Percentiles rank a stretch among this genome's conserved stretches.
Conservation (phyloP, 2,888 invertebrate species). For the Pyrrhia umbra region DNA sequence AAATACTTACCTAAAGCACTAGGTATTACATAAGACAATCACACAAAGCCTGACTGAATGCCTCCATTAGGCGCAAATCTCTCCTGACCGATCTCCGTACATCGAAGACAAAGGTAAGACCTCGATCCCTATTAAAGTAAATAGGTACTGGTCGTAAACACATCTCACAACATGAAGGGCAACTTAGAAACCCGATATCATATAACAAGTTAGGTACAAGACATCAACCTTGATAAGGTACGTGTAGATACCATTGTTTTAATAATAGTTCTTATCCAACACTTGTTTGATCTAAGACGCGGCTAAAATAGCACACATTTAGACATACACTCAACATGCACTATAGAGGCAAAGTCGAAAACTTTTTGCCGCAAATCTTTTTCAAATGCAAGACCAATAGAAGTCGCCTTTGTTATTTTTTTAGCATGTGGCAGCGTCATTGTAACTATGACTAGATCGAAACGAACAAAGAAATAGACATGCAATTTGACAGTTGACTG, state of each 20-base stretch:
- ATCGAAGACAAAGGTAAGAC: slow-evolving; percentile 35
- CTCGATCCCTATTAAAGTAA: slow-evolving; percentile 47
- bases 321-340: slow-evolving; percentile 48
- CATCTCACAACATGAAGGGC: slow-evolving; percentile 19
- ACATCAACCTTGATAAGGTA: slow-evolving; percentile 38
- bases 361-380: slow-evolving; percentile 24
- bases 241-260: slow-evolving; percentile 30
- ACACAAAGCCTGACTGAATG: slow-evolving; percentile 41
- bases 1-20: slow-evolving; percentile 19
- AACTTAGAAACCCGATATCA: slow-evolving; percentile 40
- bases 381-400: slow-evolving; percentile 35
- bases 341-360: slow-evolving; percentile 58
- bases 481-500: slow-evolving; percentile 72
- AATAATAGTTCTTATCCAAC: slow-evolving; percentile 52
- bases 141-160: slow-evolving; percentile 38
- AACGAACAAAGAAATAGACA: slow-evolving; percentile 66
- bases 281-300: slow-evolving; percentile 38
- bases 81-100: slow-evolving; percentile 37
- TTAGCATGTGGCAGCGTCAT: slow-evolving; percentile 63
- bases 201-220: slow-evolving; percentile 30
- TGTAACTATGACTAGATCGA: slow-evolving; percentile 62
- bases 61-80: slow-evolving; percentile 43
- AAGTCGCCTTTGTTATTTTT: slow-evolving; percentile 51
- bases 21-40: slow-evolving; percentile 22
- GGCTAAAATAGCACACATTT: slow-evolving; percentile 55